Evolutionary conservation across 1,140 invertebrate species (phyloP), one percentile per base, ranked within the genome.

Genomic region (Cotesia glomerata): DNA sequence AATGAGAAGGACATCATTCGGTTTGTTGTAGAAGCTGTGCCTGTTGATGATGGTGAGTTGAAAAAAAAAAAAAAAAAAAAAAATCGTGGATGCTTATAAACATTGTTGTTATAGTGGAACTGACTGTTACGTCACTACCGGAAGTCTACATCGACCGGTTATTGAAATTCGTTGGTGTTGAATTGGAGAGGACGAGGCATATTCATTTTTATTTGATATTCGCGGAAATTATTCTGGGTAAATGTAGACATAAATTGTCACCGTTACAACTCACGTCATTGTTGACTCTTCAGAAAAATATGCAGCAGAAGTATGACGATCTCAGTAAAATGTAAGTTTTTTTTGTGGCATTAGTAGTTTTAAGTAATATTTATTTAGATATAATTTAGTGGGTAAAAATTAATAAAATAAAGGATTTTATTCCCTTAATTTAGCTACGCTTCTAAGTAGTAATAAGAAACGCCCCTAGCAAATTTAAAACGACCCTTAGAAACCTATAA

Each of bases 161-260:
- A 26, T 82, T 97, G 5, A 86, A 88, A 61, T 92, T 92, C 72
- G 78, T 97, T 26, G 91, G 92, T 0, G 87, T 87, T 14, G 89
- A 92, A 66, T 81, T 98, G 14, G 95, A 96, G 77, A 88, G 87
- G 11, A 93, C 94, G 1, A 88, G 90, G 2, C 96, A 98, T 81
- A 81, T 98, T 58, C 94, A 98, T 81, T 97, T 97, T 82, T 95
- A 98, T 86, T 82, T 97, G 0, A 82, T 90, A 34, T 99, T 96
- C 97, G 88, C 92, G 52, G 89, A 92, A 75, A 80, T 80, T 54
- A 83, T 96, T 3, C 80, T 97, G 36, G 91, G 89, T 4, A 81
- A 81, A 36, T 91, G 92, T 81, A 91, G 91, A 18, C 83, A 87
- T 0, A 87, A 83, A 73, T 83, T 93, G 8, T 79, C 79, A 49